phyloP scores from a whole-genome alignment of 2,797 vertebrate species.

The Lycodopsis pacificus region DNA sequence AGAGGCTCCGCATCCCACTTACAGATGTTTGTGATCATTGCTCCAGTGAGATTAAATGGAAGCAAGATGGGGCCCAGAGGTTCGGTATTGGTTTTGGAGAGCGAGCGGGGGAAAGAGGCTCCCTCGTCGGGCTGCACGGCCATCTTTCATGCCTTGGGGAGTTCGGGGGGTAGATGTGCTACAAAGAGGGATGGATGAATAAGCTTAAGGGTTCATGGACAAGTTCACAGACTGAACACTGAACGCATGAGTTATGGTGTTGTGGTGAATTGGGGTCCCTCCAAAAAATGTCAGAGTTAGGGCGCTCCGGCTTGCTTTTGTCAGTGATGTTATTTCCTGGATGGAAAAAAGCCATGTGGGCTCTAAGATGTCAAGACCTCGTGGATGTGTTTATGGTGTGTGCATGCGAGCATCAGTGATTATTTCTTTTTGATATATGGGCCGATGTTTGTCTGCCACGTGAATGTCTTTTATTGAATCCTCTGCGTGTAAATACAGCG shows the following conservation, averaged over 20 bases:
- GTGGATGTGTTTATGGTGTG: constrained; percentile 36
- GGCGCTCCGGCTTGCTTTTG: constrained; percentile 26
- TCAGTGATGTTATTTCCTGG: constrained; percentile 63
- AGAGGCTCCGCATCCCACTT: constrained; percentile 63
- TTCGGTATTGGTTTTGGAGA: constrained; percentile 66
- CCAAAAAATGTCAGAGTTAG: constrained; percentile 50
- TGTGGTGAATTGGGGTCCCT: constrained; percentile 52
- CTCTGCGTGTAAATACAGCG: not conserved
- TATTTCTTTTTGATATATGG: not conserved
- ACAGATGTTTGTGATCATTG: constrained; percentile 78
- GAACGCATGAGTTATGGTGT: constrained; percentile 69
- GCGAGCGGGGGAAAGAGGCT: constrained; percentile 43
- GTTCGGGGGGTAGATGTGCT: constrained; percentile 43
- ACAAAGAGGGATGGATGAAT: constrained; percentile 55
- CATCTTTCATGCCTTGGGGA: constrained; percentile 49
- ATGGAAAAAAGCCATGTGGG: constrained; percentile 43
- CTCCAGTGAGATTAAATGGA: constrained; percentile 62
- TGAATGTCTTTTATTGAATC: constrained; percentile 6
- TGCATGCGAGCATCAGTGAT: not conserved
- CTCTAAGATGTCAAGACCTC: constrained; percentile 48
- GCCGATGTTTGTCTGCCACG: constrained; percentile 24
- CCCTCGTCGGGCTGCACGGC: constrained; percentile 43
- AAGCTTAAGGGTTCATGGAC: constrained; percentile 62
- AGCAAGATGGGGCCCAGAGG: constrained; percentile 58
- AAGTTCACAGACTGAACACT: constrained; percentile 67